Evolutionary conservation across 1,140 invertebrate species (phyloP).

Genomic region (Aphaenogaster ashmeadi): DNA sequence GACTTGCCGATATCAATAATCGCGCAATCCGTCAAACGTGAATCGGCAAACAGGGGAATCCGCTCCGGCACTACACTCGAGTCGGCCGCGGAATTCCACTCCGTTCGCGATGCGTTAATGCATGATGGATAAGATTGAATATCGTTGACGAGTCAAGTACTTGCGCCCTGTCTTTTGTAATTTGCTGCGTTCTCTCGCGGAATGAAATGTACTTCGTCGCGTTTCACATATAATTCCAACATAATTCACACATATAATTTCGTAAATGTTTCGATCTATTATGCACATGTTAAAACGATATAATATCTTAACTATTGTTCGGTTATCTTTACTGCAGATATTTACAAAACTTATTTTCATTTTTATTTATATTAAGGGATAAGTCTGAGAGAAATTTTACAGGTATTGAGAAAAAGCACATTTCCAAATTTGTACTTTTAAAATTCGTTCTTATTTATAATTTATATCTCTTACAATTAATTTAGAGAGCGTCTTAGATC

Average conservation of each 20-base stretch:
- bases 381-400: no score
- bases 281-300: no score
- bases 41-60: no score
- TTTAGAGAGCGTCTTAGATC: background rate
- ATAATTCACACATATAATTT: no score
- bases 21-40: constrained; percentile 39
- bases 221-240: no score
- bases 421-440: background rate
- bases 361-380: no score
- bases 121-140: constrained; percentile 19
- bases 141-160: background rate
- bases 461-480: background rate
- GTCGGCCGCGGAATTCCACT: background rate
- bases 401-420: background rate
- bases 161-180: background rate
- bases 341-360: no score
- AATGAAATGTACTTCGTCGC: no score
- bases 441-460: background rate
- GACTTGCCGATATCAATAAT: constrained; percentile 46
- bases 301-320: no score
- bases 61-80: background rate
- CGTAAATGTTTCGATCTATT: no score
- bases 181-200: background rate
- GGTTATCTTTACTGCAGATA: no score
- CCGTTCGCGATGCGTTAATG: background rate